phyloP scores from a whole-genome alignment of 2,888 invertebrate genomes.

The Allophyes oxyacanthae region DNA sequence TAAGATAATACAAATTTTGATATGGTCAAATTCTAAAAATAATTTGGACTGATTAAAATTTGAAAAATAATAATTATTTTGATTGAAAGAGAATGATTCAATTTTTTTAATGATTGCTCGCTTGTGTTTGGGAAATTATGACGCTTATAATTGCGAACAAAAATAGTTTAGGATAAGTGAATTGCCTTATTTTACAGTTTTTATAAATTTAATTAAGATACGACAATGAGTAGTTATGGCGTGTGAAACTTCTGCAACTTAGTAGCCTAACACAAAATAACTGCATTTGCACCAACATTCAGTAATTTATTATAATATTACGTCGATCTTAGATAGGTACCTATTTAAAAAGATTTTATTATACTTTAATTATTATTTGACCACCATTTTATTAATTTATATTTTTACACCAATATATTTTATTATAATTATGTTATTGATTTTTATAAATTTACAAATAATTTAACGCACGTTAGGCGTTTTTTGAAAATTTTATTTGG shows the following conservation, averaged over 20 bases:
- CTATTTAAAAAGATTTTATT: constrained; percentile 21
- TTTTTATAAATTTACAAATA: neutral
- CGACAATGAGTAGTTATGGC: constrained; percentile 2
- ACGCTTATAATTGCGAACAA: constrained; percentile 23
- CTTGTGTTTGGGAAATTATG: neutral
- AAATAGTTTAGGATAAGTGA: neutral
- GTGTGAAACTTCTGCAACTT: constrained; percentile 36
- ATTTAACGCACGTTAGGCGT: constrained; percentile 10
- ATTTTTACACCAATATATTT: constrained; percentile 9
- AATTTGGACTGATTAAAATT: constrained; percentile 22
- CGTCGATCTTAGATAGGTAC: constrained; percentile 21
- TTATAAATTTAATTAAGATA: neutral
- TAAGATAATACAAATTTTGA: constrained; percentile 26
- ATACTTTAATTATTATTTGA: constrained; percentile 19
- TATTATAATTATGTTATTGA: constrained; percentile 9
- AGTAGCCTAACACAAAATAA: constrained; percentile 9
- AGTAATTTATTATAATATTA: constrained; percentile 16
- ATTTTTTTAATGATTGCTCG: constrained; percentile 13
- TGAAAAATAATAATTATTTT: constrained; percentile 5
- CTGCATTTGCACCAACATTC: constrained; percentile 23
- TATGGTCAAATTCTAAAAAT: constrained; percentile 16
- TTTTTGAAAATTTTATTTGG: constrained; percentile 24
- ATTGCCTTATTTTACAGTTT: constrained; percentile 3
- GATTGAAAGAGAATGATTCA: constrained; percentile 17
- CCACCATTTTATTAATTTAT: constrained; percentile 1